Base-by-base conservation (phyloP, 2,888 invertebrate species). In the Villa cingulata region DNA sequence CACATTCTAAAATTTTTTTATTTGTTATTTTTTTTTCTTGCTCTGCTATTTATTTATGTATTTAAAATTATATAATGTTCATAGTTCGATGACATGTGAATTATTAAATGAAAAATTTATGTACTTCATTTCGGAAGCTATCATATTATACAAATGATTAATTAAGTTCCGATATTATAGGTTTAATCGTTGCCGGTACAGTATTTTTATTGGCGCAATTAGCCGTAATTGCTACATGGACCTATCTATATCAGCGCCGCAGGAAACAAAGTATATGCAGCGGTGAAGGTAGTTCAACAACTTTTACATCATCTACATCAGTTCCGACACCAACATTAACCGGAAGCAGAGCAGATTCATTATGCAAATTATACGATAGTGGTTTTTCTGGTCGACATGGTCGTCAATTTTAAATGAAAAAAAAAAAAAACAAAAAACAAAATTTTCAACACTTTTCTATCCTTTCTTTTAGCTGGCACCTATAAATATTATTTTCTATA, bases 361-460 rank as follows among this genome's bases (percentile, higher is more conserved):
- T 88, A 60, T 86, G 87, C 74, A 90, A 89, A 74, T 77, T 89
- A 59, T 90, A 88, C 74, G 89, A 87, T 70, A 80, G 82, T 66
- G 86, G 85, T 64, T 87, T 86, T 72, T 79, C 81, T 57, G 85
- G 66, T 52, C 79, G 69, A 56, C 68, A 69, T 54, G 66, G 67
- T 34, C 66, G 66, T 43, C 68, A 68, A 56, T 68, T 59, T 58
- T 62, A 62, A 32, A 32, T 12, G n/a, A n/a, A n/a, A n/a, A n/a
- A n/a, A n/a, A n/a, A n/a, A n/a, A n/a, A n/a, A n/a, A n/a, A n/a
- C n/a, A n/a, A n/a, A n/a, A n/a, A n/a, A n/a, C 12, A 12, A 12
- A 12, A 32, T 32, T 12, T 32, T 32, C 29, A 32, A 32, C 29
- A 32, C 29, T 12, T 12, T 32, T 32, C 12, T 27, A 27, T 27